Evolutionary conservation across 2,113 vertebrate species (phyloP), one percentile per base, ranked within the genome.

Genomic region (Brachirus orientalis): DNA sequence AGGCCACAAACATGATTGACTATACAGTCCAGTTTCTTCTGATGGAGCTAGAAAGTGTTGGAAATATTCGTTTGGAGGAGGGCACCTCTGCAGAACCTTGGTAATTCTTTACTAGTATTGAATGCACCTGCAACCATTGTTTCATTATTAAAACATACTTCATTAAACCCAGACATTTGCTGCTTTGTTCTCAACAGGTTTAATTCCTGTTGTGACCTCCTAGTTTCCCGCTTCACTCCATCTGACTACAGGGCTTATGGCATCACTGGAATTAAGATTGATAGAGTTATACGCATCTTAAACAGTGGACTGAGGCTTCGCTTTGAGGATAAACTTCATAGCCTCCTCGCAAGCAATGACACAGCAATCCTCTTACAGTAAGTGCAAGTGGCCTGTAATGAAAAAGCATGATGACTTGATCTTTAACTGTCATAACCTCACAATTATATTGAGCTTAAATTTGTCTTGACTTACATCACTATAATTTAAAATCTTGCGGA

Each of bases 51-150:
- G 92, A 98, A 87, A 94, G 91, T 37, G 92, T 95, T 61, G 94
- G 94, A 71, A 97, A 95, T 65, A 91, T 92, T 77, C 90, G 88
- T 52, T 95, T 97, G 81, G 94, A 97, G 79, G 94, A 95, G 80
- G 94, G 91, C 59, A 90, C 89, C 63, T 71, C 80, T 64, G 88
- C 87, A 38, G 92, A 95, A 69, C 78, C 90, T 19, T 94, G 93
- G 94, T 95, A 94, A 57, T 7, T 44, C 41, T 63, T 36, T 41
- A 0, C 7, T 33, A 40, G 46, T 10, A 40, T 55, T 6, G 52
- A 44, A 9, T 46, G 1, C 7, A 66, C 40, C n/a, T 20, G 14
- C 28, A 61, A 17, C 0, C 19, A 43, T 40, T 18, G 5, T 44
- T 37, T 59, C 1, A 28, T 8, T 9, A 1, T 69, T 28, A 20